Conservation (phyloP, 2,888 invertebrate genomes). For the Melanophora roralis region DNA sequence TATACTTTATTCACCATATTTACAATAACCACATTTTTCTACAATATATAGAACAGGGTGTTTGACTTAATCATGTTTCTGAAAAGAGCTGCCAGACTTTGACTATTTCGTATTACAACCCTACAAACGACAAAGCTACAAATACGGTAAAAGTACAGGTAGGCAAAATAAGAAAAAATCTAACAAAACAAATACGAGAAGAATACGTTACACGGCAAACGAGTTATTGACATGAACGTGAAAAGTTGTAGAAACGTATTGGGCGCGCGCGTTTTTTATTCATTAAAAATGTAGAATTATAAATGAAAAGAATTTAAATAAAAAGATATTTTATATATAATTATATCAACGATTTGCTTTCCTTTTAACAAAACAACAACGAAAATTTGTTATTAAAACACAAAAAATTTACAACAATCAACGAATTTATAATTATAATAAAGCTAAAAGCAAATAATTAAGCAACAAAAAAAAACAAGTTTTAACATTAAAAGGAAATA, state of each 20-base stretch:
- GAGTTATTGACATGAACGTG: conserved; percentile 68
- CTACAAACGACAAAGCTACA: conserved; percentile 40
- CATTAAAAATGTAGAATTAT: conserved; percentile 31
- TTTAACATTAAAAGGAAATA: conserved; percentile 18
- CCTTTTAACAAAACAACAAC: conserved; percentile 16
- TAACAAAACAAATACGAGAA: conserved; percentile 61
- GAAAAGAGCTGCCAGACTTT: background rate
- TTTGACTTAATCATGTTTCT: background rate
- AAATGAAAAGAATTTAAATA: background rate
- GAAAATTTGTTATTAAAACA: background rate
- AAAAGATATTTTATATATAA: background rate
- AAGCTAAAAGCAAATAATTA: conserved; percentile 40
- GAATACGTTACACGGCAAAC: conserved; percentile 65
- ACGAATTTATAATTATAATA: conserved; percentile 22
- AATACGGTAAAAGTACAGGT: conserved; percentile 31
- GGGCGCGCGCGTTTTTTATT: conserved; percentile 43
- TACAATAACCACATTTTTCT: no score
- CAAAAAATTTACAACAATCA: conserved; percentile 56
- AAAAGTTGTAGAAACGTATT: conserved; percentile 52
- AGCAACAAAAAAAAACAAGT: conserved; percentile 45
- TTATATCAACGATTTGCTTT: background rate
- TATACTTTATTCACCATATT: no score
- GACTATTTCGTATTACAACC: background rate
- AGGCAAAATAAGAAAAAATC: conserved; percentile 37
- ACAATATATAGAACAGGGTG: conserved; percentile 9